Evolutionary conservation across 2,113 vertebrate species (phyloP).

Genomic region (Zingel zingel): DNA sequence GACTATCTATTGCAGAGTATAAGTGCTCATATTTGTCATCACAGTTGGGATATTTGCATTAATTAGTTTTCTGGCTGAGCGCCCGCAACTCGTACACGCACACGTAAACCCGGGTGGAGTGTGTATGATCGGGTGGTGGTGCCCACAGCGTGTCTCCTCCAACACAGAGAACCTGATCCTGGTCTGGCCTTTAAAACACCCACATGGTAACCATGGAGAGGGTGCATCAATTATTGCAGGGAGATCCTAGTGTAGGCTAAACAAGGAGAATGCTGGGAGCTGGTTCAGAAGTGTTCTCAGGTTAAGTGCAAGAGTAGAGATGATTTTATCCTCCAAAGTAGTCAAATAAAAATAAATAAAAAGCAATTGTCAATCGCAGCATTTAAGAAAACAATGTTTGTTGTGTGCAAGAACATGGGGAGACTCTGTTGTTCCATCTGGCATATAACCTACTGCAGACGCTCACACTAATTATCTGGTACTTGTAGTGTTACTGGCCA

Average conservation of each 20-base stretch:
- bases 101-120: conserved; percentile 44
- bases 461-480: conserved; percentile 56
- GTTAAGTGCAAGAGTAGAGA: background rate
- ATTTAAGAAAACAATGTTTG: too few species aligned
- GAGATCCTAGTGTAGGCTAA: conserved; percentile 59
- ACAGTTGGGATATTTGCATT: conserved; percentile 10
- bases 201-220: conserved; percentile 85
- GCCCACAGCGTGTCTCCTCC: conserved; percentile 59
- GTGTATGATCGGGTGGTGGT: conserved; percentile 59
- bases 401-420: conserved; percentile 19
- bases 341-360: background rate
- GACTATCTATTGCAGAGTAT: background rate
- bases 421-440: conserved; percentile 66
- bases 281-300: conserved; percentile 26
- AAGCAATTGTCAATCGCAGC: background rate
- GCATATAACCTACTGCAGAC: conserved; percentile 39
- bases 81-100: conserved; percentile 21
- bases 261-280: conserved; percentile 47
- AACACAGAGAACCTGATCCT: conserved; percentile 80
- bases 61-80: conserved; percentile 16
- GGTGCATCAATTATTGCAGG: conserved; percentile 83
- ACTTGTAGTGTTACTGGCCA: conserved; percentile 62
- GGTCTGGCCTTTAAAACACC: conserved; percentile 80
- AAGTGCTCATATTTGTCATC: background rate
- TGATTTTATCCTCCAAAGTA: background rate